Evolutionary conservation across 2,888 invertebrate genomes (phyloP), one percentile per base, ranked within the genome.

Genomic region (Bursaphelenchus okinawaensis): DNA sequence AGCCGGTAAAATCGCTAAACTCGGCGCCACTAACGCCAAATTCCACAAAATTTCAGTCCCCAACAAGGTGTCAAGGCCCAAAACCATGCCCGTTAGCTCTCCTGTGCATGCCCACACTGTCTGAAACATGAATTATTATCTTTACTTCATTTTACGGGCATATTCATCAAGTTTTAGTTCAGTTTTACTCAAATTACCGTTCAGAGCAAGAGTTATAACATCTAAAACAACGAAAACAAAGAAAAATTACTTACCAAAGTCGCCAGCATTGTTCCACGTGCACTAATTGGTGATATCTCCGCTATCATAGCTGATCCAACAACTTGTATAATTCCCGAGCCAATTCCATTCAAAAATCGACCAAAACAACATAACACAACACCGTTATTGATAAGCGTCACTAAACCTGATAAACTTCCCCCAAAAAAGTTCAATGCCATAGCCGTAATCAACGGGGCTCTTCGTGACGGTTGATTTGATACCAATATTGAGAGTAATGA

Each of bases 91-190:
- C 24, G 68, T 60, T 7, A 79, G 66, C 55, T 79, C 79, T 22
- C 78, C 79, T 31, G 76, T 55, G 55, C 78, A 79, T 8, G 79
- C 77, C 78, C 79, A 79, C 63, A 78, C 75, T 19, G 77, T 76
- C 77, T 78, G 63, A 27, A 79, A 69, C n/a, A 28, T 29, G 23
- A n/a, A 62, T 62, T 19, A 22, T 59, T 22, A 51, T 56, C 8
- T 16, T n/a, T 4, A 4, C 4, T 9, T 58, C 1, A n/a, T 52
- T 9, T 8, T 16, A 28, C 20, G 52, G 55, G 40, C 12, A 12
- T 16, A 40, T 12, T 40, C 40, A 12, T 16, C 16, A 16, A 12
- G 40, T 12, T 12, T 40, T 40, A 16, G 40, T 40, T 16, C 40
- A 40, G 40, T 16, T 16, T 16, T 12, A 40, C 16, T 16, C 40